Base-by-base conservation (phyloP, 1,140 invertebrate genomes). In the Sminthurinus signatus region DNA sequence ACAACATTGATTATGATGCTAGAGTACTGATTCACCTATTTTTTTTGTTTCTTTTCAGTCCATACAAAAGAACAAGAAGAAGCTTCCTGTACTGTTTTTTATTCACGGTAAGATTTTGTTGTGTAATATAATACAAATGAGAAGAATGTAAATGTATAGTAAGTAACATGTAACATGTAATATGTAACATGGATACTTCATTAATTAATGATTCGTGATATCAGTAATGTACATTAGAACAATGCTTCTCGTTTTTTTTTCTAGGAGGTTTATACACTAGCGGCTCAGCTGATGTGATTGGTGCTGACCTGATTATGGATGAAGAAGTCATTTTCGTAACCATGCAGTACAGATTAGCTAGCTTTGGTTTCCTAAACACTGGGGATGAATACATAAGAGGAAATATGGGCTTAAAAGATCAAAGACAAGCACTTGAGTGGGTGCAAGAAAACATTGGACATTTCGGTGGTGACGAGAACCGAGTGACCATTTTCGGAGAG, bases 371-470 rank as follows among this genome's bases (percentile, higher is more conserved):
- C 44, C 19, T 68, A 2, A 68, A 67, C 27, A 62, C 67, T 29
- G 67, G 64, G 2, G 64, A 69, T 60, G 64, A 48, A 39, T n/a
- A 48, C 0, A 57, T 69, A 2, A 44, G 60, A 1, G 67, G 67
- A 17, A 69, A 69, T 27, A 69, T 69, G 67, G 67, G 67, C 12
- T 46, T 69, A 8, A 69, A 69, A 27, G 67, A 69, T 55, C 67
- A 69, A 60, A 15, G 27, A 12, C 5, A 56, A n/a, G 62, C 61
- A 4, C 31, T 68, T 0, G 46, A 64, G 31, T 68, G 66, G 66
- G 32, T 68, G 5, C 61, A 68, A 42, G 8, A 64, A 50, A 68
- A 68, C 27, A 68, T 68, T 19, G 27, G 27, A 42, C 8, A 23
- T 14, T 68, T 68, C 58, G 50, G 62, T 5, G 66, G 66, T 3